phyloP scores from a whole-genome alignment of 1,140 invertebrate genomes.

The Centruroides sculpturatus region DNA sequence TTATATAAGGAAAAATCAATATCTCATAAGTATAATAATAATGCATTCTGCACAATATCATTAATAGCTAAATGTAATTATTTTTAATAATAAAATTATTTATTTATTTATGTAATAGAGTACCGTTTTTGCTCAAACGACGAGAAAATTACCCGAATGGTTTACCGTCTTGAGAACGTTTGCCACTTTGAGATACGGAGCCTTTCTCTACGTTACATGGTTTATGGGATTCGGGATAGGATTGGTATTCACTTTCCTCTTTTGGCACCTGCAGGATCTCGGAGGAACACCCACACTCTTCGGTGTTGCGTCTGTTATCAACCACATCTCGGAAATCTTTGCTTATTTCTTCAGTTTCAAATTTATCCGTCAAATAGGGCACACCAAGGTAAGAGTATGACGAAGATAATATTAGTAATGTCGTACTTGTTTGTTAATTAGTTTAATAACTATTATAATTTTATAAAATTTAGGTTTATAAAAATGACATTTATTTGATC shows the following conservation, averaged over 20 bases:
- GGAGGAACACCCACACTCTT: slow-evolving; percentile 94
- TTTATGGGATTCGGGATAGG: slow-evolving; percentile 99
- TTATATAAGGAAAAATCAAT: too few species aligned
- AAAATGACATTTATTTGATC: too few species aligned
- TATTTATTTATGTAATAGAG: slow-evolving; percentile 39
- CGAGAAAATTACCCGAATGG: slow-evolving; percentile 79
- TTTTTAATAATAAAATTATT: too few species aligned
- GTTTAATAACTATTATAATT: too few species aligned
- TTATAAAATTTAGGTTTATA: too few species aligned
- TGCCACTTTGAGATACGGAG: slow-evolving; percentile 74
- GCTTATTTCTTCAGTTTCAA: slow-evolving; percentile 96
- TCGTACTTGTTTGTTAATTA: too few species aligned
- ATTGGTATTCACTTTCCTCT: slow-evolving; percentile 95
- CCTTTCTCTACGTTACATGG: slow-evolving; percentile 93
- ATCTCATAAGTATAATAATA: too few species aligned
- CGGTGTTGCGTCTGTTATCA: slow-evolving; percentile 94
- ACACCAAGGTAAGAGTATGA: slow-evolving; percentile 56
- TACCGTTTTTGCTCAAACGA: slow-evolving; percentile 86
- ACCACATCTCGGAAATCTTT: slow-evolving; percentile 96
- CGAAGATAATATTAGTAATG: background rate
- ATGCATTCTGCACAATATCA: too few species aligned
- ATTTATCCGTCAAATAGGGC: slow-evolving; percentile 82
- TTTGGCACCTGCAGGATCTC: slow-evolving; percentile 96
- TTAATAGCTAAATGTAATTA: too few species aligned
- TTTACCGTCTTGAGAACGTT: slow-evolving; percentile 78